Evolutionary conservation across 1,140 invertebrate species (phyloP), one percentile per base, ranked within the genome.

Genomic region (Apis florea): DNA sequence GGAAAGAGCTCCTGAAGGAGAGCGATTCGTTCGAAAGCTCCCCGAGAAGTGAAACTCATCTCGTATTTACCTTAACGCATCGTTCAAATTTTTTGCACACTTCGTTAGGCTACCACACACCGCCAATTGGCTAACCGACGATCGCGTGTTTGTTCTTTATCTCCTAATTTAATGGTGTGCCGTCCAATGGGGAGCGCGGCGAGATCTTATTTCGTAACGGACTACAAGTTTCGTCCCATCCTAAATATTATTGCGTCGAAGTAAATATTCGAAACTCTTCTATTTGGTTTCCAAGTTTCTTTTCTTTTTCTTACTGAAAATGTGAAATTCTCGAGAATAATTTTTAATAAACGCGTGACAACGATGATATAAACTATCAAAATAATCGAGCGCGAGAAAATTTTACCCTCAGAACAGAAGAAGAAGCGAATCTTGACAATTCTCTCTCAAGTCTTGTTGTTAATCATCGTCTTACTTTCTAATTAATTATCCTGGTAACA

Each of bases 111-210:
- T n/a, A n/a, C n/a, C n/a, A n/a, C n/a, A n/a, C n/a, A n/a, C n/a
- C 66, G 40, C 47, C 66, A 68, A 68, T 68, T 68, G 66, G 66
- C 47, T n/a, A 68, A 51, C 66, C 31, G 13, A 51, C 19, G 47
- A 47, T 68, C 66, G 66, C 40, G 47, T 49, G 66, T 68, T 24
- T n/a, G 8, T 24, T 51, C 40, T 21, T 68, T 67, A n/a, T 68
- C 40, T n/a, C 40, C 66, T 49, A 68, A 68, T 49, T 68, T 68
- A 49, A n/a, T n/a, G 11, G 13, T 15, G 3, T 24, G 10, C 47
- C 8, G 21, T 1, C n/a, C 9, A 12, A 11, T 21, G 10, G 47
- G 49, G 66, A n/a, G 21, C 21, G n/a, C 66, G 17, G 47, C 47
- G 66, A 68, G 49, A 68, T 49, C 47, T 40, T 10, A 4, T 68